Conservation (phyloP, 2,888 invertebrate species). For the Isoperla grammatica region DNA sequence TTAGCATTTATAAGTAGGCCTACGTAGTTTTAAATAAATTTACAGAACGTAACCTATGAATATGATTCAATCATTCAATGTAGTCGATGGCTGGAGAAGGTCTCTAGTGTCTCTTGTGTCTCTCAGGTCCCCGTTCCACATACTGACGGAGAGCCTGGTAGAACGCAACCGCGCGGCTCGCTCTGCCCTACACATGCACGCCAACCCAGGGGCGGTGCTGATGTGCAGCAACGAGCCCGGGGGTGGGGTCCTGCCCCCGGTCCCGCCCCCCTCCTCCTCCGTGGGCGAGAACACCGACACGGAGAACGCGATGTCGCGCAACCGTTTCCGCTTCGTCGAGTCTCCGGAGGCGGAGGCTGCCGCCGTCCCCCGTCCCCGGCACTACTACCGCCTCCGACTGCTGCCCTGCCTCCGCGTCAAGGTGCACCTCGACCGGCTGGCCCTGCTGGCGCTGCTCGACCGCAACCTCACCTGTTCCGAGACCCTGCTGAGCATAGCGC, state of each 20-base stretch:
- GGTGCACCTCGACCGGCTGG: constrained; percentile 79
- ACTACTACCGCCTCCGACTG: constrained; percentile 64
- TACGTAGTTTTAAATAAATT: too few species aligned
- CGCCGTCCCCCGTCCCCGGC: constrained; percentile 42
- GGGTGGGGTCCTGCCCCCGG: constrained; percentile 25
- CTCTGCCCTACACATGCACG: constrained; percentile 19
- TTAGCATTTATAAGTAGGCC: too few species aligned
- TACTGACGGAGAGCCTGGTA: constrained; percentile 39
- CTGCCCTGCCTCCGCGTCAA: constrained; percentile 33
- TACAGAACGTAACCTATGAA: too few species aligned
- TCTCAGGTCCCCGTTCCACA: constrained; percentile 36
- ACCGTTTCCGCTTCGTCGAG: constrained; percentile 52
- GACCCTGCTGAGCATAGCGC: constrained; percentile 70
- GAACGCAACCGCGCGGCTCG: constrained; percentile 39
- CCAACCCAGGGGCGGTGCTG: constrained; percentile 24
- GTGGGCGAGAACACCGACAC: constrained; percentile 51
- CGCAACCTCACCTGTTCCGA: constrained; percentile 80
- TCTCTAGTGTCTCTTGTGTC: too few species aligned
- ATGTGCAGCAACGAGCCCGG: constrained; percentile 4
- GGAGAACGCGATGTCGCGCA: constrained; percentile 50
- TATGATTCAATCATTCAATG: too few species aligned
- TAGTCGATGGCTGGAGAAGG: too few species aligned
- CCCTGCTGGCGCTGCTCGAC: constrained; percentile 87
- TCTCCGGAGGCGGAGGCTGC: constrained; percentile 45
- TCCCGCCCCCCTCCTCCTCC: constrained; percentile 47